These are phyloP conservation scores for Anas georgica DNA, from an alignment of 2,797 vertebrate species.

Conservation along the genomic window DNA sequence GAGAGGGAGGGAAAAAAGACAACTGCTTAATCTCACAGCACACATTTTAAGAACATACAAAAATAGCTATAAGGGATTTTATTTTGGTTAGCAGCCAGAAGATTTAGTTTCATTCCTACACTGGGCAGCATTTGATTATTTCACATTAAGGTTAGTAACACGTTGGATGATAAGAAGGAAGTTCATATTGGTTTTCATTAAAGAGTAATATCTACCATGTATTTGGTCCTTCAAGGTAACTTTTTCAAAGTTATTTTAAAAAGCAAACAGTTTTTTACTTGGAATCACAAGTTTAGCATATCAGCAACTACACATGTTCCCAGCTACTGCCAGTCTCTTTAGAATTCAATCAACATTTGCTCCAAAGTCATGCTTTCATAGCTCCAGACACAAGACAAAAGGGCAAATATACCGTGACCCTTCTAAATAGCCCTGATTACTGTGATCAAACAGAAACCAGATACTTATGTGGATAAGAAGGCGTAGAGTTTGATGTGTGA, in stretches of 20 bases:
- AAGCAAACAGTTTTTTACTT: slow-evolving; percentile 12
- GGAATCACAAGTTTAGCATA: slow-evolving; percentile 17
- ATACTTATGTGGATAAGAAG: slow-evolving; percentile 7
- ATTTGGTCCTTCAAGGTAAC: slow-evolving; percentile 40
- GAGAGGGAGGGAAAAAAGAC: not conserved
- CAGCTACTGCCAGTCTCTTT: not conserved
- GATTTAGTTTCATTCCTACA: slow-evolving; percentile 18
- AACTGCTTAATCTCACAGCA: slow-evolving; percentile 40
- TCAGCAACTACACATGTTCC: slow-evolving; percentile 1
- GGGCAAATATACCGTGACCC: slow-evolving; percentile 40
- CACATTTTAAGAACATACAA: slow-evolving; percentile 48
- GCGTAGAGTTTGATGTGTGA: not conserved
- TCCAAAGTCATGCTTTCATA: slow-evolving; percentile 13
- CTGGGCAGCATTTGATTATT: slow-evolving; percentile 44
- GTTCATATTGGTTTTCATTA: slow-evolving; percentile 38
- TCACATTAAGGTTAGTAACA: slow-evolving; percentile 41
- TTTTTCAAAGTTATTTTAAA: slow-evolving; percentile 39
- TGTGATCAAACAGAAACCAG: slow-evolving; percentile 42
- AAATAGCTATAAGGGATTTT: slow-evolving; percentile 51
- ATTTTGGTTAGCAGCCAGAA: slow-evolving; percentile 49
- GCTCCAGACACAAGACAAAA: slow-evolving; percentile 37
- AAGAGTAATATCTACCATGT: slow-evolving; percentile 16
- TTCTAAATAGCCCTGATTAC: slow-evolving; percentile 39
- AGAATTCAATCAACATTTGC: slow-evolving; percentile 41
- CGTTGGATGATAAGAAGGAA: not conserved